Percentiles rank a stretch among this genome's conserved stretches.
These are phyloP conservation scores for Pararge aegeria DNA, from an alignment of 1,140 invertebrate species.

Conservation along the genomic window DNA sequence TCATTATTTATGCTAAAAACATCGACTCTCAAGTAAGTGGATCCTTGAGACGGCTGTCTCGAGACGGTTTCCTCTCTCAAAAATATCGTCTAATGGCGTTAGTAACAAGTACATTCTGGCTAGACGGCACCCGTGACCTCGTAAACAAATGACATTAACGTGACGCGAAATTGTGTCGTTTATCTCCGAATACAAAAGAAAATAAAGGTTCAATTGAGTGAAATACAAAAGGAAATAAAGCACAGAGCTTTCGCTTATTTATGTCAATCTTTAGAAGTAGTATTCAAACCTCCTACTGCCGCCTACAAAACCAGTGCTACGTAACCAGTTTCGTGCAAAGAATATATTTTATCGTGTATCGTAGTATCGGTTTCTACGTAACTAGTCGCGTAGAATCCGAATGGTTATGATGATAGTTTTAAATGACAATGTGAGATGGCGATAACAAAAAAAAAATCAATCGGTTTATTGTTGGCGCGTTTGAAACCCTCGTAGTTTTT, in stretches of 20 bases:
- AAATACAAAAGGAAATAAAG: not conserved
- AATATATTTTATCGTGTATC: too few relatives aligned
- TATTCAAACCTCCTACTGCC: too few relatives aligned
- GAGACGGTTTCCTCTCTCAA: not conserved
- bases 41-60: not conserved
- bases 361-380: too few relatives aligned
- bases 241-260: not conserved
- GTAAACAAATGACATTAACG: slow-evolving; percentile 16
- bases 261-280: not conserved
- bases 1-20: too few relatives aligned
- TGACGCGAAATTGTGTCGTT: slow-evolving; percentile 18
- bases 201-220: not conserved
- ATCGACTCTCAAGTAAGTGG: not conserved
- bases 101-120: not conserved
- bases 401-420: too few relatives aligned
- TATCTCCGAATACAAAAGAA: slow-evolving; percentile 12
- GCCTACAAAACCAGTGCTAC: too few relatives aligned
- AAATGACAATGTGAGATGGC: too few relatives aligned
- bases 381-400: too few relatives aligned
- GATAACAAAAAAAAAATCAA: too few relatives aligned
- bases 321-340: too few relatives aligned
- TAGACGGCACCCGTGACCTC: slow-evolving; percentile 13
- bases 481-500: too few relatives aligned
- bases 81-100: slow-evolving; percentile 3
- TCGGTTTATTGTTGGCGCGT: too few relatives aligned